Evolutionary conservation across 1,140 invertebrate species (phyloP).

Genomic region (Bombus balteatus): DNA sequence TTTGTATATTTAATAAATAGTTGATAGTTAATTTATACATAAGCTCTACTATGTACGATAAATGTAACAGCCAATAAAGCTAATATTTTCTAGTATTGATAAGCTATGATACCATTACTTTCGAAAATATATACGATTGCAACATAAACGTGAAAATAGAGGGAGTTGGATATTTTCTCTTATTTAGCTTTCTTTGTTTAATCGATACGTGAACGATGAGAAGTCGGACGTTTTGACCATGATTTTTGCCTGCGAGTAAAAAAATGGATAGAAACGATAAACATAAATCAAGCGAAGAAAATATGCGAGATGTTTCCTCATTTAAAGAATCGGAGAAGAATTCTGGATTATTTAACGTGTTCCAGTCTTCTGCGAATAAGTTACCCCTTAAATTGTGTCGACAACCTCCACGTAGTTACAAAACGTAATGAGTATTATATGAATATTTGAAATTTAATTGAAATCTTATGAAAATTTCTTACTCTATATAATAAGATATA

Average conservation of each 20-base stretch:
- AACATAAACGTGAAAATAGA: neutral
- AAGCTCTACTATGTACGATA: neutral
- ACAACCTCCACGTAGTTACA: constrained; percentile 1
- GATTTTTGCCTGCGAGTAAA: neutral
- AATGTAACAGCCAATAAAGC: neutral
- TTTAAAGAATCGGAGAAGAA: neutral
- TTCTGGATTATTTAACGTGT: neutral
- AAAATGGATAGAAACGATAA: constrained; percentile 1
- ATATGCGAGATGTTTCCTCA: neutral
- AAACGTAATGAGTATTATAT: constrained; percentile 15
- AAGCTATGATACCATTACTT: neutral
- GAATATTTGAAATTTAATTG: too few relatives aligned
- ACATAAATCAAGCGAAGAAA: neutral
- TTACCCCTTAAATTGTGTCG: constrained; percentile 5
- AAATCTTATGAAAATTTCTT: too few relatives aligned
- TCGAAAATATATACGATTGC: neutral
- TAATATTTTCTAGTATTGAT: neutral
- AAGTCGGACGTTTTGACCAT: neutral
- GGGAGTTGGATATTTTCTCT: neutral
- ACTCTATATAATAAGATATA: neutral
- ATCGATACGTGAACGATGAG: constrained; percentile 15
- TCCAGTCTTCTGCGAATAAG: neutral
- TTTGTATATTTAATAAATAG: neutral
- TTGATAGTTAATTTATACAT: neutral
- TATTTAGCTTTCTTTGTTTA: constrained; percentile 18